Evolutionary conservation across 1,140 invertebrate species (phyloP).

Genomic region (Drosophila bifasciata): DNA sequence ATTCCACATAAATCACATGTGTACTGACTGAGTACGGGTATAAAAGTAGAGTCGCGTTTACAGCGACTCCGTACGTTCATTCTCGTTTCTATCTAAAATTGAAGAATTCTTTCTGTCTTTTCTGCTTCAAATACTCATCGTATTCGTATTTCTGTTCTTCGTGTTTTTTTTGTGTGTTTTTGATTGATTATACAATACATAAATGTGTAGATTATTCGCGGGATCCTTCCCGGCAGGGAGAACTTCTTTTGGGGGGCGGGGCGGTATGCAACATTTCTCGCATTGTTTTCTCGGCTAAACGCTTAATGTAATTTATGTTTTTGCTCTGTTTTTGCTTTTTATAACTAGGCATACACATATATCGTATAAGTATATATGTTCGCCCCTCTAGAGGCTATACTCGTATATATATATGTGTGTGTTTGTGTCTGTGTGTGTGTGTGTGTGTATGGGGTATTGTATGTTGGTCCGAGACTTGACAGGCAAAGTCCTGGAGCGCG

Average conservation of each 20-base stretch:
- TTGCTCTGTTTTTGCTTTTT: conserved; percentile 25
- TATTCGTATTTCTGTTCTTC: conserved; percentile 5
- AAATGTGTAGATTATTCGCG: conserved; percentile 21
- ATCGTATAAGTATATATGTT: conserved; percentile 47
- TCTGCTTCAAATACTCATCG: conserved; percentile 22
- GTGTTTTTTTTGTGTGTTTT: conserved; percentile 29
- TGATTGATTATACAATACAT: conserved; percentile 41
- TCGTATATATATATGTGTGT: conserved; percentile 28
- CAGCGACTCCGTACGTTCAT: no score
- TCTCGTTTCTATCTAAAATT: conserved; percentile 63
- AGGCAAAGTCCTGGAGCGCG: conserved; percentile 75
- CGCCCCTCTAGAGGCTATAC: no score
- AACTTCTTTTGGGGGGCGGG: no score
- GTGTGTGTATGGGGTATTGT: conserved; percentile 42
- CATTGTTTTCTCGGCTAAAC: conserved; percentile 38
- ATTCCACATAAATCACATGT: no score
- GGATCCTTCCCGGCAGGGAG: background rate
- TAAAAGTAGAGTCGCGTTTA: no score
- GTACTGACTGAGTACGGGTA: no score
- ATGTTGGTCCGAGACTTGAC: conserved; percentile 68
- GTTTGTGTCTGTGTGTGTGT: no score
- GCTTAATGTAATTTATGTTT: conserved; percentile 50
- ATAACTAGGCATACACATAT: conserved; percentile 51
- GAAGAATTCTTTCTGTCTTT: conserved; percentile 30
- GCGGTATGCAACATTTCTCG: no score